Base-by-base conservation (phyloP, 2,888 invertebrate species). In the Rhagophthalmus giganteus region DNA sequence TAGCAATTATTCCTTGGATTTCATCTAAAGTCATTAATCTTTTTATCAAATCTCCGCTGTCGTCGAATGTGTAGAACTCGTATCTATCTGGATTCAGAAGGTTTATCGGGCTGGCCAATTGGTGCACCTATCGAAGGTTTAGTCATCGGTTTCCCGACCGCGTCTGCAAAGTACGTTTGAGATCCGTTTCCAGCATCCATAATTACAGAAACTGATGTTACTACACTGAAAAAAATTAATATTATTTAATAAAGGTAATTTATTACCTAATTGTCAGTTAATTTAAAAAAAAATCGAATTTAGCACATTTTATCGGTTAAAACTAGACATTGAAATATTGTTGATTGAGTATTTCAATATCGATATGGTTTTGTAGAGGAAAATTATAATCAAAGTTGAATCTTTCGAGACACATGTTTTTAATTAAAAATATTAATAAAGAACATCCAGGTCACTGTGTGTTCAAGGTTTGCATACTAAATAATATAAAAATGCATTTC, bases 11-110 rank as follows among this genome's bases (percentile, higher is more conserved):
- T 28, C 88, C 86, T 69, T 90, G 89, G 57, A 92, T 91, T 75
- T 92, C 89, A 65, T 88, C 82, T 62, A 90, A 75, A 4, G 90
- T 90, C 91, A 92, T 92, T 20, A 90, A 78, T 51, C 88, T 80
- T 66, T 89, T 90, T 0, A 91, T 85, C 12, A 91, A 78, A 65
- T 91, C 88, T 8, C 91, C 91, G 45, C 85, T 84, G 65, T 90
- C 88, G 65, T 91, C 88, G 65, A 91, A 89, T 0, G 91, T 90
- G 69, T 90, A 91, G 72, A 91, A 92, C 68, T 91, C 90, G 71
- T 91, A 91, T 67, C 87, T 80, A 68, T 91, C 91, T 1, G 91
- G 92, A 58, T 87, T 86, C 3, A 91, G 74, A 1, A 92, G 77
- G 63, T 86, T 84, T 0, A 88, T 88, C 0, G 91, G 91, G 54